Evolutionary conservation across 2,113 vertebrate species (phyloP), one percentile per base, ranked within the genome.

Genomic region (Anguilla japonica): DNA sequence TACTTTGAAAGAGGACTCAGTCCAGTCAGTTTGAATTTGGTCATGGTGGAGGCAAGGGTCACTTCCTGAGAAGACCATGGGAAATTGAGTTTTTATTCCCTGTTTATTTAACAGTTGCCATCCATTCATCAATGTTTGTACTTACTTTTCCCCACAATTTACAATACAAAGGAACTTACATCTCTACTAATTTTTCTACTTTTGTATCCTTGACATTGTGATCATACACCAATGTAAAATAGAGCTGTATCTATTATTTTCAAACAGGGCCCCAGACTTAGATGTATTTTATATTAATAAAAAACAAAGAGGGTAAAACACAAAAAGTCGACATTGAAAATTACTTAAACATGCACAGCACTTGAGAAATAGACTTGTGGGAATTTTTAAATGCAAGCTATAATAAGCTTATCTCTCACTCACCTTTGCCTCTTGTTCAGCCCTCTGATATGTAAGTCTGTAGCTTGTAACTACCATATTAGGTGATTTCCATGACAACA

Each of bases 1-100:
- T 99, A 99, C 67, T 9, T 92, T 34, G 95, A 94, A 13, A 93
- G 92, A 0, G 97, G 95, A 82, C 94, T 89, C 43, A 99, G 95
- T 7, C 94, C 94, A 2, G 89, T 93, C 50, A 99, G 89, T 82
- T 93, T 94, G 78, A 95, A 94, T 0, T 96, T 95, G 0, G 92
- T 96, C 6, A 92, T 46, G 0, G 91, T 92, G 0, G 95, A 89
- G 0, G 95, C 95, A 85, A 98, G 90, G 88, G 87, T 91, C 56
- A 97, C 89, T 80, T 95, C 96, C 98, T 99, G 89, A 79, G 84
- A 56, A 34, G n/a, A 67, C 7, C 84, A 80, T 43, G 26, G 81
- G 89, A 34, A 53, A 39, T 26, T 13, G 53, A 50, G 29, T 14
- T 60, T 40, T 84, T 60, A 16, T 11, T 41, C 46, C 13, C 29